Evolutionary conservation across 2,888 invertebrate genomes (phyloP).

Genomic region (Chrysolina haemoptera): DNA sequence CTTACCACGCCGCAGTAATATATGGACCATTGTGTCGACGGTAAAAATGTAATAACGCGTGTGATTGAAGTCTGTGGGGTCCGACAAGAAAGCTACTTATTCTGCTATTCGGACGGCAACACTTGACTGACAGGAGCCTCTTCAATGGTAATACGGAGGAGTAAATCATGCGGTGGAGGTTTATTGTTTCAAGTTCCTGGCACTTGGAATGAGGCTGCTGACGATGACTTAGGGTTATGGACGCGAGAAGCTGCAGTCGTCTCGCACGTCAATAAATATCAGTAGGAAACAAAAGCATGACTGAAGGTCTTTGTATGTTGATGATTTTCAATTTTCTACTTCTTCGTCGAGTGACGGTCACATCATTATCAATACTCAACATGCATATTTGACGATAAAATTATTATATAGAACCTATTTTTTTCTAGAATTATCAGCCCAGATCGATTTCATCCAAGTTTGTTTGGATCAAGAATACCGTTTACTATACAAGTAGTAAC

Average conservation of each 20-base stretch:
- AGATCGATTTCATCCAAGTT: no score
- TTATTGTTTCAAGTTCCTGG: conserved; percentile 21
- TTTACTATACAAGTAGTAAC: no score
- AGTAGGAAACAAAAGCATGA: neutral
- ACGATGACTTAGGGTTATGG: conserved; percentile 1
- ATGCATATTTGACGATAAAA: no score
- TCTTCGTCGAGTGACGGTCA: no score
- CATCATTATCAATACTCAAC: no score
- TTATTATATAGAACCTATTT: no score
- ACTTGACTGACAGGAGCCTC: conserved; percentile 63
- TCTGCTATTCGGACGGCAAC: conserved; percentile 58
- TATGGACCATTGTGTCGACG: conserved; percentile 67
- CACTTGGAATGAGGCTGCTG: conserved; percentile 3
- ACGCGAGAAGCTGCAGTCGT: neutral
- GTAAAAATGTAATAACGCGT: conserved; percentile 67
- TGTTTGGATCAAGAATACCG: no score
- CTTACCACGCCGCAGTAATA: conserved; percentile 59
- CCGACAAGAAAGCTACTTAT: conserved; percentile 66
- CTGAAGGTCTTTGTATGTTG: neutral
- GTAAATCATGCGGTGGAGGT: conserved; percentile 32
- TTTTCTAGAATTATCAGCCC: no score
- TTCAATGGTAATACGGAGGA: conserved; percentile 53
- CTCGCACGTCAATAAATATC: no score
- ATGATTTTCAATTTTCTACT: neutral
- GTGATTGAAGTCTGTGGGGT: conserved; percentile 64